Base-by-base conservation (phyloP, 2,113 vertebrate species). In the Hemibates koningsi region DNA sequence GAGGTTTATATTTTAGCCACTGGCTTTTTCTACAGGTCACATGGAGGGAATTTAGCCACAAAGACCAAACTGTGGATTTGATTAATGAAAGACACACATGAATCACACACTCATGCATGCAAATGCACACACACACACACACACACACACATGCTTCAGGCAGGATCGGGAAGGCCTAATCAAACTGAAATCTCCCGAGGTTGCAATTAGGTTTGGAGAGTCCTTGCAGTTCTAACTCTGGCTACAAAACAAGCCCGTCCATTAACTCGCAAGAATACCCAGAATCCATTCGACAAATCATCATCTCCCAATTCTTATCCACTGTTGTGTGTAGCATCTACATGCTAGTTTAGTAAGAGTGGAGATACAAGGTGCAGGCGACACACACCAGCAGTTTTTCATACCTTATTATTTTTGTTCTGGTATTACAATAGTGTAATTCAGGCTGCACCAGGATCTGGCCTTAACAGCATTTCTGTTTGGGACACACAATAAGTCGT, bases 191-290 rank as follows among this genome's bases (percentile, higher is more conserved):
- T 89, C 90, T 91, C 92, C 87, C 5, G 53, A 81, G 91, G 91
- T 92, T 83, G 81, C 92, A 94, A 95, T 96, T 95, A 95, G 88
- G 66, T 78, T 83, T 86, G 66, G 83, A 92, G 76, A 91, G 85
- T 36, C 88, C 83, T 89, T 6, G 66, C 50, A 76, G 90, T 80
- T 80, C 78, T 36, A 78, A 88, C 54, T 90, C n/a, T 63, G 34
- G 79, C 87, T 71, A 81, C 83, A 29, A 89, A 93, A 88, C 81
- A 92, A 86, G 80, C 38, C 79, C 13, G 16, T 84, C 56, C 50
- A 86, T 82, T 88, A 84, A 83, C 34, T 91, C 24, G 13, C 21
- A 84, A 68, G 84, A 81, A 87, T n/a, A 86, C 86, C 86, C 56
- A 86, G 68, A 88, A 84, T 84, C 83, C 57, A 38, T 89, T 52